Percentiles rank a stretch among this genome's conserved stretches.
These are phyloP conservation scores for Bradypodion ventrale DNA, from an alignment of 2,797 vertebrate genomes.

Conservation along the genomic window DNA sequence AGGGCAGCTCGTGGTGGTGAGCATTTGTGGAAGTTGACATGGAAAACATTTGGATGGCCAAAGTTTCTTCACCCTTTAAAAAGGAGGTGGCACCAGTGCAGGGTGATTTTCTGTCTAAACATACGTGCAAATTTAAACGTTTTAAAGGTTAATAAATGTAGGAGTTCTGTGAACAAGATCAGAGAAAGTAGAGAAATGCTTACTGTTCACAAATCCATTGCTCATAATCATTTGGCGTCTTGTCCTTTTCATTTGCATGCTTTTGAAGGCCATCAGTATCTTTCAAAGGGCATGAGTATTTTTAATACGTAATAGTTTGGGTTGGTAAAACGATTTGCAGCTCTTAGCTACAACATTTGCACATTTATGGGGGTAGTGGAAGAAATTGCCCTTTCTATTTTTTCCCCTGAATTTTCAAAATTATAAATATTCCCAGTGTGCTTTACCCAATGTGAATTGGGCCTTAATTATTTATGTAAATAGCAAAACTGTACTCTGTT, in stretches of 20 bases:
- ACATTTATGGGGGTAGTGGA: background rate
- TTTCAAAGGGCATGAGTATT: background rate
- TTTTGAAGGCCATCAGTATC: background rate
- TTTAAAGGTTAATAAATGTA: background rate
- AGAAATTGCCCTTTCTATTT: background rate
- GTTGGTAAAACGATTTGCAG: background rate
- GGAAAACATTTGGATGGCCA: background rate
- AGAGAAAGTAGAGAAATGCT: background rate
- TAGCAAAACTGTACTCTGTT: constrained; percentile 63
- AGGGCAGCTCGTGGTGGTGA: background rate
- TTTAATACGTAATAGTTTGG: background rate
- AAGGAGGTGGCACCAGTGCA: background rate
- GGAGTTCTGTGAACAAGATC: background rate
- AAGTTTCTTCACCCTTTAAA: background rate
- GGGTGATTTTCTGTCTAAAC: background rate
- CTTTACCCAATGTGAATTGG: constrained; percentile 71
- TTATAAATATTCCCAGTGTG: constrained; percentile 58
- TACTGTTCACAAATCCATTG: background rate
- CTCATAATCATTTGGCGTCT: background rate
- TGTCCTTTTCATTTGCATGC: background rate
- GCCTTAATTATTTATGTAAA: constrained; percentile 78
- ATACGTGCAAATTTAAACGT: background rate
- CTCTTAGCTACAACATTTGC: background rate
- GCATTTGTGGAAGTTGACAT: background rate
- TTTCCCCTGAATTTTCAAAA: constrained; percentile 47